phyloP scores from a whole-genome alignment of 2,888 invertebrate genomes.

The Thymelicus lineola region DNA sequence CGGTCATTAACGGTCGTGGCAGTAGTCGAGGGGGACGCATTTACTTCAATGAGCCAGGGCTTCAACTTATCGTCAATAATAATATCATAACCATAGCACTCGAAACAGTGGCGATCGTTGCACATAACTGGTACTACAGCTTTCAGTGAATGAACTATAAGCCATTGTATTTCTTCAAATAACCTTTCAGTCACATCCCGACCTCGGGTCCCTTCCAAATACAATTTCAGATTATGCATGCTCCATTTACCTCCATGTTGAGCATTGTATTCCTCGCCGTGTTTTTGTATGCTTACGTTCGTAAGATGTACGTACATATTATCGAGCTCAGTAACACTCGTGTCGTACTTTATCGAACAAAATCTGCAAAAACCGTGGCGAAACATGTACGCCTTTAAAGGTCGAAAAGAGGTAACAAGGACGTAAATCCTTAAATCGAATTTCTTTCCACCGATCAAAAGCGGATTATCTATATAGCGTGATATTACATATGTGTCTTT shows the following conservation, averaged over 20 bases:
- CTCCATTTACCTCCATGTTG: slow-evolving; percentile 98
- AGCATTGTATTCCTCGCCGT: slow-evolving; percentile 97
- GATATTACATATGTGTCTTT: slow-evolving; percentile 98
- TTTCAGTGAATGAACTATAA: slow-evolving; percentile 96
- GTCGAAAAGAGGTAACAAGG: slow-evolving; percentile 96
- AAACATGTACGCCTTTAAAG: slow-evolving; percentile 96
- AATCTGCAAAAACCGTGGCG: slow-evolving; percentile 97
- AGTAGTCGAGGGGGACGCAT: slow-evolving; percentile 97
- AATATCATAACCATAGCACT: slow-evolving; percentile 98
- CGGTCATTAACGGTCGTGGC: slow-evolving; percentile 97
- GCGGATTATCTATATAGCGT: slow-evolving; percentile 97
- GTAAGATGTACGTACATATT: slow-evolving; percentile 98
- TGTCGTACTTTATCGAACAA: slow-evolving; percentile 97
- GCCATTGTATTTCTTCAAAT: slow-evolving; percentile 95
- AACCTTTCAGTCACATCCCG: slow-evolving; percentile 94
- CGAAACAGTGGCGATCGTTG: slow-evolving; percentile 96
- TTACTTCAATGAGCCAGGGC: slow-evolving; percentile 98
- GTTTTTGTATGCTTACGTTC: slow-evolving; percentile 99
- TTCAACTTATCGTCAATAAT: slow-evolving; percentile 97
- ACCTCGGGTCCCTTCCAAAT: slow-evolving; percentile 95
- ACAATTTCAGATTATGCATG: slow-evolving; percentile 94
- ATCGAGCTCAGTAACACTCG: slow-evolving; percentile 93
- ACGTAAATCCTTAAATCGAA: slow-evolving; percentile 97
- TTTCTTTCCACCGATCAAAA: slow-evolving; percentile 97
- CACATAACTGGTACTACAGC: slow-evolving; percentile 97